Base-by-base conservation (phyloP, 1,140 invertebrate genomes). In the Heliconius melpomene region DNA sequence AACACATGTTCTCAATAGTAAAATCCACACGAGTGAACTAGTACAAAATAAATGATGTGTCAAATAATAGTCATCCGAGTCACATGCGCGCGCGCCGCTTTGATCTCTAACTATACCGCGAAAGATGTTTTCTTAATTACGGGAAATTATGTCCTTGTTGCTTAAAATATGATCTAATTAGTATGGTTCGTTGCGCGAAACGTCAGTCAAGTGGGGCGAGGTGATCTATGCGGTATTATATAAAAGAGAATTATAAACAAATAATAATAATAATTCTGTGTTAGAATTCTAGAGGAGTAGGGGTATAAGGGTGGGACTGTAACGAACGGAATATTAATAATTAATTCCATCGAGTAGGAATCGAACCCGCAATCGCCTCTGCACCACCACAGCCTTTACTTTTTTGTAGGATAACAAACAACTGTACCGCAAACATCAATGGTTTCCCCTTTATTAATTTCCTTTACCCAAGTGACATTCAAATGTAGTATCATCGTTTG, bases 161-260 rank as follows among this genome's bases (percentile, higher is more conserved):
- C 74, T 75, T 79, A 79, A 79, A 79, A 79, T 79, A 79, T 79
- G 29, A 60, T 79, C 78, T 72, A 79, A 79, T 79, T 79, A 79
- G 76, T 52, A 79, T 71, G 74, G 57, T 70, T 40, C 29, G 60
- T 79, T 75, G 57, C 50, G 78, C 78, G 78, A 79, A 75, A 79
- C 46, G 57, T 71, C 78, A 75, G 13, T 76, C 52, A 60, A 32
- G 36, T 57, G 54, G 75, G 20, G 32, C 32, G 16, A 38, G 9
- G 13, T 66, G 57, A 66, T 66, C 60, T 66, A 66, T 16, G 60
- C 54, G n/a, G n/a, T 60, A 7, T 60, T n/a, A 3, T 9, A 23
- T 23, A 26, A 60, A 23, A 1, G 20, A 7, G 40, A 46, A 46
- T 46, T 46, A 46, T 46, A 46, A 46, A 46, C 13, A 46, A 46